A percentile compares a stretch with the other conserved stretches of the same genome.
Evolutionary conservation across 2,113 vertebrate genomes (phyloP).

Genomic region (Brachyhypopomus occidentalis): DNA sequence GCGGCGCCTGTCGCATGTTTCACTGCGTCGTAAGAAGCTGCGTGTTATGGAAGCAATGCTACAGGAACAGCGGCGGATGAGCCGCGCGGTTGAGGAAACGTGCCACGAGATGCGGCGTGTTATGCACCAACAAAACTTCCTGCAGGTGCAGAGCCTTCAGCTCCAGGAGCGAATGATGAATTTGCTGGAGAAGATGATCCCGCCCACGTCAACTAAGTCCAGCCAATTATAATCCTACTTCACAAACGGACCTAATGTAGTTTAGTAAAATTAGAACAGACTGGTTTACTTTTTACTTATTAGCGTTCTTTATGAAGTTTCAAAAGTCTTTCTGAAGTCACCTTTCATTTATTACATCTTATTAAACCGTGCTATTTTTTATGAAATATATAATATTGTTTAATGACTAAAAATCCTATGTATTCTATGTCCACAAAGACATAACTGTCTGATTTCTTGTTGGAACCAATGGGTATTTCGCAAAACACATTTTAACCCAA

Average conservation of each 20-base stretch:
- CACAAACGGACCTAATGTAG: conserved; percentile 32
- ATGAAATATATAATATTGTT: too few species aligned
- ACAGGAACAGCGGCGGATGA: conserved; percentile 87
- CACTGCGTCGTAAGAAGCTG: conserved; percentile 86
- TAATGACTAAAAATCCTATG: too few species aligned
- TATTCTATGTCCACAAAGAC: too few species aligned
- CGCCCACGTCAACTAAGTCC: conserved; percentile 53
- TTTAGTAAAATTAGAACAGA: neutral
- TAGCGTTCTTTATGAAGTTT: too few species aligned
- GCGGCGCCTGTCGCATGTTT: conserved; percentile 59
- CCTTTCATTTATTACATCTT: too few species aligned
- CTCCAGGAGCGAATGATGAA: conserved; percentile 98
- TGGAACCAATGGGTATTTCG: too few species aligned
- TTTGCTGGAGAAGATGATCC: conserved; percentile 91
- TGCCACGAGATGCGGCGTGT: conserved; percentile 90
- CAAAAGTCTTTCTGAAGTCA: too few species aligned
- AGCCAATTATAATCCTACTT: conserved; percentile 46
- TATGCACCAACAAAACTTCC: conserved; percentile 93
- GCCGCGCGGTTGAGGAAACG: conserved; percentile 89
- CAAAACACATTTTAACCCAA: too few species aligned
- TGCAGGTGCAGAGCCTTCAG: conserved; percentile 94
- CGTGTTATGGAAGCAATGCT: conserved; percentile 91
- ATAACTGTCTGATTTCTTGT: too few species aligned
- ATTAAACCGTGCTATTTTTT: too few species aligned
- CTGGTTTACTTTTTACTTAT: neutral